Base-by-base conservation (phyloP, 2,888 invertebrate species). In the Tinea trinotella region DNA sequence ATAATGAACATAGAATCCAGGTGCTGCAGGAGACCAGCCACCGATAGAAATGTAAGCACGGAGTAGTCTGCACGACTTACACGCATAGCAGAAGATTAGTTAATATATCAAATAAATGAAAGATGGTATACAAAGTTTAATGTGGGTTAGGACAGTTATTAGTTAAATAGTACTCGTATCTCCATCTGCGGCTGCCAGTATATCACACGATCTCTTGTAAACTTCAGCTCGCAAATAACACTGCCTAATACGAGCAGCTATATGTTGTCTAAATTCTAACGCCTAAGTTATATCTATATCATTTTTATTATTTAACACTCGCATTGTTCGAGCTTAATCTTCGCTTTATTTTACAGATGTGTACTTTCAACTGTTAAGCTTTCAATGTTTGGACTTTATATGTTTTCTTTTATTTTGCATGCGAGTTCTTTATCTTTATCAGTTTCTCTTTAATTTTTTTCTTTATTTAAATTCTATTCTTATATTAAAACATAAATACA, bases 21-120 rank as follows among this genome's bases (percentile, higher is more conserved):
- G 84, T 71, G 81, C 85, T 85, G 85, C 76, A 68, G 74, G 67
- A 68, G 83, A 66, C 85, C 85, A 83, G 85, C 78, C 74, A 76
- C 83, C 83, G 70, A 64, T 66, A 64, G 22, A 66, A n/a, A 18
- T 34, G 53, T 36, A 19, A 19, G 40, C 53, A 53, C 53, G 35
- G 15, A n/a, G 22, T 50, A 50, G 50, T 24, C 50, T 50, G 50
- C 50, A 50, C 50, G 24, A 50, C 50, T 12, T 24, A 5, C 3
- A 50, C 50, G 46, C 46, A 46, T 19, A 46, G 46, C 19, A 19
- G 46, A 40, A 15, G 15, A n/a, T 15, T 40, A 35, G 30, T 30
- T 30, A n/a, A 30, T 10, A 15, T 40, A 40, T 40, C n/a, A 13
- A 40, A 40, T 40, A 6, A 40, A n/a, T 40, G 7, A 40, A 40